Base-by-base conservation (phyloP, 2,888 invertebrate genomes). In the Campoletis raptor region DNA sequence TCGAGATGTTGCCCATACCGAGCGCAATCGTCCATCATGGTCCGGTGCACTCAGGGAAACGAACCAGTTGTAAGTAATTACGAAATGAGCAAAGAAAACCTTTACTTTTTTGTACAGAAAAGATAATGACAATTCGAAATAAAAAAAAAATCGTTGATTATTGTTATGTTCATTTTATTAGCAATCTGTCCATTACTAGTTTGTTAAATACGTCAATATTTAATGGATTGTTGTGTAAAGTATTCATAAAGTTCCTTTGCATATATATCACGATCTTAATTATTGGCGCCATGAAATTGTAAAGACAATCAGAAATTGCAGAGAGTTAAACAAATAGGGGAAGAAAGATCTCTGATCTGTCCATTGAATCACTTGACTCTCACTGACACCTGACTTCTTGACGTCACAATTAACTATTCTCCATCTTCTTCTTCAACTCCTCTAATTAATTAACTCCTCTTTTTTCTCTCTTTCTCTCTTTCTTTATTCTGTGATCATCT, bases 291-390 rank as follows among this genome's bases (percentile, higher is more conserved):
- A 78, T 37, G 76, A 70, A 64, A 57, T 70, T n/a, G 7, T 21
- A 30, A 61, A 70, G 57, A 69, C 45, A 45, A 30, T 64, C 48
- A 37, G 79, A 36, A 45, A 67, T 82, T 69, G 21, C 5, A 48
- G 40, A 21, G 67, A 54, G 24, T 37, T 18, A n/a, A 37, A 54
- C 36, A 61, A 45, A 45, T 36, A 36, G 69, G 45, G 37, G n/a
- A n/a, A 64, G 40, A 81, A 79, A 74, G 74, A 76, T 85, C 48
- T 79, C 36, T 57, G 76, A 76, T 72, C 79, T 40, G 48, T 45
- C 90, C 88, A 92, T 92, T 90, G 85, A 77, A 89, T 89, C 92
- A 92, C 90, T 92, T 92, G 91, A 92, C 91, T 90, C 83, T 86
- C 79, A 52, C 52, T 87, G 89, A 89, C 87, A 90, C 90, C 89